Conservation (phyloP, 1,140 invertebrate species). For the Danaus plexippus region DNA sequence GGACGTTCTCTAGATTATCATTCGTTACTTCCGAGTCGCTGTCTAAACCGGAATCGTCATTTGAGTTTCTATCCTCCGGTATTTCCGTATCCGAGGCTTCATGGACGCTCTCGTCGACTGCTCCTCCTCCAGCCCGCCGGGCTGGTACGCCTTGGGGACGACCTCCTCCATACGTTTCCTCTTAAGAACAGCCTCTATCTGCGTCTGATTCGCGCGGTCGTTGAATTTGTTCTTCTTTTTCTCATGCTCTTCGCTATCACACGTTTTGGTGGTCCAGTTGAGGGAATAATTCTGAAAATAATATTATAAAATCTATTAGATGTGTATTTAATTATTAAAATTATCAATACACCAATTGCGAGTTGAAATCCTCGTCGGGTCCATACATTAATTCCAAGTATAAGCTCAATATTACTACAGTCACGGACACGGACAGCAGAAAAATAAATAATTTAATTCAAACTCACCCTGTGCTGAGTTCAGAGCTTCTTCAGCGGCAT, state of each 20-base stretch:
- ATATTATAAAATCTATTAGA: constrained; percentile 18
- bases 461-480: constrained; percentile 50
- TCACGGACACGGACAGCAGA: too few species aligned
- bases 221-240: constrained; percentile 37
- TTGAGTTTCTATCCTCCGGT: constrained; percentile 24
- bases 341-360: too few species aligned
- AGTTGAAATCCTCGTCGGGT: too few species aligned
- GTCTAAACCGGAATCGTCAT: constrained; percentile 49
- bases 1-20: constrained; percentile 37
- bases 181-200: constrained; percentile 15
- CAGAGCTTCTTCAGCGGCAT: constrained; percentile 92
- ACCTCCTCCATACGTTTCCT: constrained; percentile 33
- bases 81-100: constrained; percentile 32
- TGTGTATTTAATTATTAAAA: too few species aligned
- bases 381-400: too few species aligned
- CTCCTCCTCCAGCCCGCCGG: constrained; percentile 25
- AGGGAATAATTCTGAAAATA: constrained; percentile 85
- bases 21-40: constrained; percentile 32
- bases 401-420: too few species aligned
- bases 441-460: background rate
- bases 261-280: constrained; percentile 92
- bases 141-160: constrained; percentile 59
- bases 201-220: constrained; percentile 9
- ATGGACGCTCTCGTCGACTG: constrained; percentile 34
- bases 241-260: constrained; percentile 91